Evolutionary conservation across 2,888 invertebrate species (phyloP).

Genomic region (Panzeria rudis): DNA sequence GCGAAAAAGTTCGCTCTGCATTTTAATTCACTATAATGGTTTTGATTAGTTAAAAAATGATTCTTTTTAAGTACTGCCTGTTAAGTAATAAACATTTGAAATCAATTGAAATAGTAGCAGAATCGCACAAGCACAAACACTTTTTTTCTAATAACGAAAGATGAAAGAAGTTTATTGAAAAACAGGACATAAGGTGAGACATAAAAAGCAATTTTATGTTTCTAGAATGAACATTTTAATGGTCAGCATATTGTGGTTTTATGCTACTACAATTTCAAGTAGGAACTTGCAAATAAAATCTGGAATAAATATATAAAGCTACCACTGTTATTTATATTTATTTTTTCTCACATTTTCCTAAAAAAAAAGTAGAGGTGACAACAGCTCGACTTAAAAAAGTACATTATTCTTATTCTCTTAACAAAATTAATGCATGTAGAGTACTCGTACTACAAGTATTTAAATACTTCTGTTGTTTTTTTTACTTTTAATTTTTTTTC

Average conservation of each 20-base stretch:
- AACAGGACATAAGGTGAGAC: slow-evolving; percentile 40
- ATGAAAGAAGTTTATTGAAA: slow-evolving; percentile 8
- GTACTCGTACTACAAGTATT: slow-evolving; percentile 2
- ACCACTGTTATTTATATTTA: not conserved
- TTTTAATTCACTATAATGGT: too few relatives aligned
- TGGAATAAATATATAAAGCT: slow-evolving; percentile 9
- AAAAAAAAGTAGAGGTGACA: slow-evolving; percentile 53
- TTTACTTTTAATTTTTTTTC: slow-evolving; percentile 12
- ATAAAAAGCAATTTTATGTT: slow-evolving; percentile 69
- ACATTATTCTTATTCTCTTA: slow-evolving; percentile 7
- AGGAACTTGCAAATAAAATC: slow-evolving; percentile 12
- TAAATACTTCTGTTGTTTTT: not conserved
- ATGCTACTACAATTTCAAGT: not conserved
- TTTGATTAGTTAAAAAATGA: too few relatives aligned
- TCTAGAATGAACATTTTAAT: slow-evolving; percentile 49
- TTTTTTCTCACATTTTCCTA: not conserved
- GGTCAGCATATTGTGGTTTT: slow-evolving; percentile 49
- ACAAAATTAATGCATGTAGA: not conserved
- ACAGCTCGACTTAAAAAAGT: slow-evolving; percentile 52
- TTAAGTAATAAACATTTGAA: slow-evolving; percentile 50
- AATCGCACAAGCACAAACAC: slow-evolving; percentile 12
- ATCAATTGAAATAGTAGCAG: slow-evolving; percentile 63
- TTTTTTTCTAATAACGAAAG: not conserved
- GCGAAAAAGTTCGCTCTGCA: too few relatives aligned
- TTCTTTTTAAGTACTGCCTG: too few relatives aligned